phyloP scores from a whole-genome alignment of 2,797 vertebrate species.

The Neopelma chrysocephalum region DNA sequence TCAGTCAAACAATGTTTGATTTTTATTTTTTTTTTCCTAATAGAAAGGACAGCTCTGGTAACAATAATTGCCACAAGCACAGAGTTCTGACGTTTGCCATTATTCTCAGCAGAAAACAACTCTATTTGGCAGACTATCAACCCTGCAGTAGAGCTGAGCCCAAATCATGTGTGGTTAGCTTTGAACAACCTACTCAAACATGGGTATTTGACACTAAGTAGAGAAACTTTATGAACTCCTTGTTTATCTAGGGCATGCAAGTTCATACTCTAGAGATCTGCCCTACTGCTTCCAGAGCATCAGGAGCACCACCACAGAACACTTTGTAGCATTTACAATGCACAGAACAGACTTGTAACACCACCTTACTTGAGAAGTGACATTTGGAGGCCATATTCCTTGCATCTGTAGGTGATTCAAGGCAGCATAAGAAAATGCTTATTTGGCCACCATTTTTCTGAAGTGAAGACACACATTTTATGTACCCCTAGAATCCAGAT shows the following conservation, averaged over 20 bases:
- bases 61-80: not conserved
- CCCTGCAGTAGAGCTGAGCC: not conserved
- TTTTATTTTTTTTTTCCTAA: not conserved
- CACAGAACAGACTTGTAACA: not conserved
- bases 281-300: not conserved
- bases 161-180: not conserved
- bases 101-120: not conserved
- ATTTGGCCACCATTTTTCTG: not conserved
- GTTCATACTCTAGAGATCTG: not conserved
- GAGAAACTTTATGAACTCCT: not conserved
- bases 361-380: not conserved
- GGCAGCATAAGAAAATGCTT: not conserved
- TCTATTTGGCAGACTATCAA: not conserved
- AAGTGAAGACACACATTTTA: not conserved
- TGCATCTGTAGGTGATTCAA: not conserved
- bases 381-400: not conserved
- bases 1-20: not conserved
- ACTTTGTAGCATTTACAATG: not conserved
- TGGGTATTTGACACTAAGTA: not conserved
- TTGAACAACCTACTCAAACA: not conserved
- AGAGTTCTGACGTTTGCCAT: not conserved
- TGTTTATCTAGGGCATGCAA: not conserved
- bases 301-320: not conserved
- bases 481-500: not conserved
- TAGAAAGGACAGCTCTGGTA: not conserved